Evolutionary conservation across 2,797 vertebrate species (phyloP).

Genomic region (Siniperca undulata): DNA sequence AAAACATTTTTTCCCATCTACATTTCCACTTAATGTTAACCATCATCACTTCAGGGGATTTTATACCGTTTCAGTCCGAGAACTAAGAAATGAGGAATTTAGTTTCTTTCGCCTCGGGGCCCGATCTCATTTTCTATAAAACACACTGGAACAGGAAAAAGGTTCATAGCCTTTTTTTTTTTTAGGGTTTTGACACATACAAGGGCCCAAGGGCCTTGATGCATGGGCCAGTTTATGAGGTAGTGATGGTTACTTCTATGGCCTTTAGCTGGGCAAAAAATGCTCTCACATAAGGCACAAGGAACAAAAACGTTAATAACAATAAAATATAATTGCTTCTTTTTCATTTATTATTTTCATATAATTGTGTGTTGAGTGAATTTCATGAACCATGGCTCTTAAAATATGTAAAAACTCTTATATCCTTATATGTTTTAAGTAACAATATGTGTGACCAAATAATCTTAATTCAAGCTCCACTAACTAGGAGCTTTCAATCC

Average conservation of each 20-base stretch:
- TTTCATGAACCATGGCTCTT: neutral
- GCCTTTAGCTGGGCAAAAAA: neutral
- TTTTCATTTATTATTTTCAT: neutral
- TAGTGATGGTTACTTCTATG: neutral
- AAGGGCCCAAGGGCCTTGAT: conserved; percentile 2
- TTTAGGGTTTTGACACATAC: conserved; percentile 9
- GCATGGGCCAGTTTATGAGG: conserved; percentile 12
- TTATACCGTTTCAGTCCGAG: neutral
- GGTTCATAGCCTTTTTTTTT: neutral
- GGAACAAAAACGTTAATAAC: neutral
- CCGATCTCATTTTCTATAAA: conserved; percentile 22
- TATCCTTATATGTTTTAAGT: too few species aligned
- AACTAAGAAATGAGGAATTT: conserved; percentile 4
- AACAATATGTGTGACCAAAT: neutral
- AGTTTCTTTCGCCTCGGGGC: neutral
- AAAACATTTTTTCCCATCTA: neutral
- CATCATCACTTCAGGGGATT: conserved; percentile 3
- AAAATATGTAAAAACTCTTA: too few species aligned
- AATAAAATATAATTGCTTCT: neutral
- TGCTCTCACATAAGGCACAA: neutral
- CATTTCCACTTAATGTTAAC: neutral
- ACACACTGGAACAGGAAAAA: conserved; percentile 1
- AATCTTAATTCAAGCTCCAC: neutral
- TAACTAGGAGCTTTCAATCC: neutral
- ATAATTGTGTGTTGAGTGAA: neutral